phyloP scores from a whole-genome alignment of 2,797 vertebrate genomes.

The Synaphobranchus kaupii region DNA sequence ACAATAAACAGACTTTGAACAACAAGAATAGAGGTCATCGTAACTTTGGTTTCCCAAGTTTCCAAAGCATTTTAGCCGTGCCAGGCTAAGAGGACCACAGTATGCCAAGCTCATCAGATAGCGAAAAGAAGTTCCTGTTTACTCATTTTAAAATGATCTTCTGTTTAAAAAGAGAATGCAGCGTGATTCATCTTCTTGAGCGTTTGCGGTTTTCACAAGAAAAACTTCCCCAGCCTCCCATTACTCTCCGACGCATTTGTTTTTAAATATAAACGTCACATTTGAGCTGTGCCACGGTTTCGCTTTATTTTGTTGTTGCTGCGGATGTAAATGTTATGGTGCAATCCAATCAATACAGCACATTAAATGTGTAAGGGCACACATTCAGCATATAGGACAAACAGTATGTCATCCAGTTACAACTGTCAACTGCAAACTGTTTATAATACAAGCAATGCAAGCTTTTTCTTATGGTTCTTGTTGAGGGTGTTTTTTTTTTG shows the following conservation, averaged over 20 bases:
- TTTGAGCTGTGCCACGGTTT: not conserved
- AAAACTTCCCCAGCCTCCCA: not conserved
- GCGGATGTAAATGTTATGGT: not conserved
- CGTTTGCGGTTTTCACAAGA: not conserved
- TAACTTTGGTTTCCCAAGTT: not conserved
- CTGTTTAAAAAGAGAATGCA: not conserved
- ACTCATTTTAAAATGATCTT: not conserved
- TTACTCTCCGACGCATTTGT: not conserved
- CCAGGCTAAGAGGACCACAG: not conserved
- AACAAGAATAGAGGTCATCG: not conserved
- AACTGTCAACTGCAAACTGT: not conserved
- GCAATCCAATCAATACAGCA: not conserved
- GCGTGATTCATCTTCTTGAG: not conserved
- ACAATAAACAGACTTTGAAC: not conserved
- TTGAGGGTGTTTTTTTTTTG: not conserved
- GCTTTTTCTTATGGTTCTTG: not conserved
- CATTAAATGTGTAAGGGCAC: constrained; percentile 3
- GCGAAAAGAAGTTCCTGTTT: not conserved
- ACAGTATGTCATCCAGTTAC: not conserved
- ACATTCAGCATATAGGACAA: not conserved
- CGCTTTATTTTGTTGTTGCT: not conserved
- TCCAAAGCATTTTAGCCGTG: not conserved
- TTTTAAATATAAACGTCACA: not conserved
- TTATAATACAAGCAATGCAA: not conserved
- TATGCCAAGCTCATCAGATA: not conserved